Conservation (phyloP, 2,113 vertebrate species). For the Nansenia antarctica region DNA sequence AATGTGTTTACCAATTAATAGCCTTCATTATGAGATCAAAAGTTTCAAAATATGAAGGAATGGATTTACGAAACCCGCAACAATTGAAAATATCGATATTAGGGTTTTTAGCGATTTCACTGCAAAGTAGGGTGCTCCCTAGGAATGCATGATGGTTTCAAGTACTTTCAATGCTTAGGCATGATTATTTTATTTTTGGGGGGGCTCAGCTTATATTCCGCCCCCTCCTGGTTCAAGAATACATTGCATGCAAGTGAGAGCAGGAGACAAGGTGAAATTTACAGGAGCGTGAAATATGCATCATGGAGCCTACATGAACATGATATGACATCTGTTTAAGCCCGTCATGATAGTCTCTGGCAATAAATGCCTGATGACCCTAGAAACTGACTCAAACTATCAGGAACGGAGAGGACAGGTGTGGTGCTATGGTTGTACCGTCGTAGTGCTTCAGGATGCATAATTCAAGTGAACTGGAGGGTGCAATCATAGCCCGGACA, state of each 20-base stretch:
- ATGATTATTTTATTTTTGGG: slow-evolving; percentile 38
- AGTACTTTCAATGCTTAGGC: slow-evolving; percentile 32
- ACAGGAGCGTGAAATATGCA: slow-evolving; percentile 55
- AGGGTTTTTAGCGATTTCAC: slow-evolving; percentile 37
- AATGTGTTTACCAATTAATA: background rate
- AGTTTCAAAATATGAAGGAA: background rate
- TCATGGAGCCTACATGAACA: slow-evolving; percentile 15
- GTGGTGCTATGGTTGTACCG: background rate
- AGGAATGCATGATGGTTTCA: slow-evolving; percentile 61
- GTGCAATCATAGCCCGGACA: background rate
- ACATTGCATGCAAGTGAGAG: slow-evolving; percentile 60
- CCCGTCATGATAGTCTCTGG: background rate
- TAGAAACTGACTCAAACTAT: background rate
- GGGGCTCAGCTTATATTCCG: slow-evolving; percentile 51
- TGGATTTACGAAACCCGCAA: too few relatives aligned
- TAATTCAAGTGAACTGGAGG: background rate
- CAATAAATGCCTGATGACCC: background rate
- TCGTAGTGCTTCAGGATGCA: background rate
- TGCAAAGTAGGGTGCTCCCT: slow-evolving; percentile 53
- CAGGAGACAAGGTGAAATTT: slow-evolving; percentile 25
- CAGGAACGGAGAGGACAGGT: background rate
- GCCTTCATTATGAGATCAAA: background rate
- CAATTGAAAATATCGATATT: too few relatives aligned
- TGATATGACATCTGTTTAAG: background rate
- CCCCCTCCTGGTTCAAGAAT: slow-evolving; percentile 56